A percentile compares a stretch with the other conserved stretches of the same genome.
Evolutionary conservation across 1,140 invertebrate species (phyloP).

Genomic region (Hydropsyche tenuis): DNA sequence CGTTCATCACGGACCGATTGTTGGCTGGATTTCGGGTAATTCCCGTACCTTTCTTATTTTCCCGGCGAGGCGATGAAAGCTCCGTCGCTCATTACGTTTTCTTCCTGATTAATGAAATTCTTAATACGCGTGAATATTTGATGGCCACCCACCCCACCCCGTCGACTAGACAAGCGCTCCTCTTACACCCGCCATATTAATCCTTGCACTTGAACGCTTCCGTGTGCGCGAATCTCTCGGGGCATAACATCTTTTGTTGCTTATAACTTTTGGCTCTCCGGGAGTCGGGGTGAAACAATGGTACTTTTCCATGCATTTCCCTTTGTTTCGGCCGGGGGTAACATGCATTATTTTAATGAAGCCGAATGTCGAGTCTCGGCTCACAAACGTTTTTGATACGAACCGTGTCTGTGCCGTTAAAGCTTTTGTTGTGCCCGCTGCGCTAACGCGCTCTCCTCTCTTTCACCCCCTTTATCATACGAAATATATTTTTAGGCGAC

Average conservation of each 20-base stretch:
- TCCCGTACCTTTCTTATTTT: neutral
- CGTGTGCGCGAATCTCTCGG: neutral
- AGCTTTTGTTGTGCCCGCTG: too few relatives aligned
- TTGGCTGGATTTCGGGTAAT: neutral
- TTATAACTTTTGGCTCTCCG: slow-evolving; percentile 9
- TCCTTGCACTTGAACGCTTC: slow-evolving; percentile 10
- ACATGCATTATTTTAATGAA: slow-evolving; percentile 37
- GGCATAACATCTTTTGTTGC: neutral
- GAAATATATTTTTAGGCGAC: neutral
- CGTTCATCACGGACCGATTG: too few relatives aligned
- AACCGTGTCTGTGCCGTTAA: neutral
- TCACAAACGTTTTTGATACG: neutral
- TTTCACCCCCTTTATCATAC: neutral
- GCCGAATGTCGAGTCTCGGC: slow-evolving; percentile 26
- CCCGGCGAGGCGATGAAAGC: neutral
- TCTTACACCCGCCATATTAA: slow-evolving; percentile 8
- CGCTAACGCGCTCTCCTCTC: neutral
- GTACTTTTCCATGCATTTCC: neutral
- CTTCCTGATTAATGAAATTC: slow-evolving; percentile 25
- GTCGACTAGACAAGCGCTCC: neutral
- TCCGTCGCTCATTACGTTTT: neutral
- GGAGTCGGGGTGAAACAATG: slow-evolving; percentile 14
- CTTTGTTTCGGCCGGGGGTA: slow-evolving; percentile 14
- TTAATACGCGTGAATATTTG: slow-evolving; percentile 13
- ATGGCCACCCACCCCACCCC: neutral